Evolutionary conservation across 2,797 vertebrate species (phyloP), one percentile per base, ranked within the genome.

Genomic region (Hirundo rustica): DNA sequence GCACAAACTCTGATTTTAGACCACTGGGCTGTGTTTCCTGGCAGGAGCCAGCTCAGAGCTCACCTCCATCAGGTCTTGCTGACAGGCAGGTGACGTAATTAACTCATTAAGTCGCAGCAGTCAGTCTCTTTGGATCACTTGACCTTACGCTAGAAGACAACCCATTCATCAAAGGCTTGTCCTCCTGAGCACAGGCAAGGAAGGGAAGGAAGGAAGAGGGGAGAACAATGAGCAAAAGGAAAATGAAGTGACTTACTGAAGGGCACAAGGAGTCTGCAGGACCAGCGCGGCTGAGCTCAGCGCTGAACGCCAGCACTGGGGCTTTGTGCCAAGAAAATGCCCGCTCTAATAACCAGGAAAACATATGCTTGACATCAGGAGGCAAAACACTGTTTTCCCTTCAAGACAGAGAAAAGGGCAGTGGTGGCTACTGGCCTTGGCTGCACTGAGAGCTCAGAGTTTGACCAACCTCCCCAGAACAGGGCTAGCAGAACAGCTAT

Each of bases 41-140:
- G 61, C 78, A 85, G 78, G 34, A 95, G 19, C 3, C 85, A 65
- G 68, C 61, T 50, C 48, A n/a, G 42, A 54, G 65, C 72, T 21
- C 88, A 26, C 2, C 25, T 22, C 81, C 18, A 32, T 20, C 72
- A 44, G 68, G 19, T 47, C 73, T 17, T 72, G 61, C 67, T 91
- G 94, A 91, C 34, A 72, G 85, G 23, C 51, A 72, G 70, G 68
- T 92, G 82, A 93, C 1, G 3, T 72, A 85, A 89, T 78, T 85
- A 84, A 89, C 85, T 95, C 82, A 89, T 91, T 71, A 81, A 84
- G 72, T 66, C 93, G 91, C 88, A 88, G 62, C 20, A 86, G 55
- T 96, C 76, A 27, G 73, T 44, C 66, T 88, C 82, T 62, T 88
- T 85, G 87, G 53, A 83, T 74, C 82, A 40, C 73, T 86, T 86